Conservation (phyloP, 2,888 invertebrate genomes). For the Sarcophaga caerulescens region DNA sequence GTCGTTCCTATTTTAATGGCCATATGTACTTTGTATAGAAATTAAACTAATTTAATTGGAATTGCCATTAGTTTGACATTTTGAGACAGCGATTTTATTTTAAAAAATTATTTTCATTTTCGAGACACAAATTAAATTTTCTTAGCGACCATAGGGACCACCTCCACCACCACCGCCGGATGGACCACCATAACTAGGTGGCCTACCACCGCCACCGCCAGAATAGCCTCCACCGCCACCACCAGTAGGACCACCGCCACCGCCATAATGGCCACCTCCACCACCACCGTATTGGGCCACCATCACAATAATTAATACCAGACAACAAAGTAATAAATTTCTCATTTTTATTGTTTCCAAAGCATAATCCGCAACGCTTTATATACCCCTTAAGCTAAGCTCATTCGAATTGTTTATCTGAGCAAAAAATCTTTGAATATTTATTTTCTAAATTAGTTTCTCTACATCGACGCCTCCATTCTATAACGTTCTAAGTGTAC, state of each 20-base stretch:
- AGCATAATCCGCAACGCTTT: constrained; percentile 26
- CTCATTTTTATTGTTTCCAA: constrained; percentile 35
- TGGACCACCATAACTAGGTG: constrained; percentile 40
- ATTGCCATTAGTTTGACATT: neutral
- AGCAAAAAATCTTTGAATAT: constrained; percentile 1
- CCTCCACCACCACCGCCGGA: constrained; percentile 33
- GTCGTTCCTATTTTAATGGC: too few species aligned
- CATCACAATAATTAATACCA: constrained; percentile 48
- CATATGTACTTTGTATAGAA: too few species aligned
- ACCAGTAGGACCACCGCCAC: constrained; percentile 28
- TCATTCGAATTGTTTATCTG: neutral
- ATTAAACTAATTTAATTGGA: too few species aligned
- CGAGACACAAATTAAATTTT: neutral
- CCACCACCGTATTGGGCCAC: constrained; percentile 57
- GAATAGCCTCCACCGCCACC: constrained; percentile 43
- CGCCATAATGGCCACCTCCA: constrained; percentile 25
- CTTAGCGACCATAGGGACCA: constrained; percentile 6
- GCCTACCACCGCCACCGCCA: constrained; percentile 22
- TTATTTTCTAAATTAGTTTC: neutral
- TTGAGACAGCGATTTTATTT: neutral
- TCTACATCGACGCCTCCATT: too few species aligned
- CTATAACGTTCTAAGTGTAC: too few species aligned
- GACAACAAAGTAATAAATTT: constrained; percentile 35
- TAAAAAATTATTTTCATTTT: neutral
- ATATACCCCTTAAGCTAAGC: constrained; percentile 26